phyloP scores from a whole-genome alignment of 2,113 vertebrate species.

The Saccopteryx bilineata region DNA sequence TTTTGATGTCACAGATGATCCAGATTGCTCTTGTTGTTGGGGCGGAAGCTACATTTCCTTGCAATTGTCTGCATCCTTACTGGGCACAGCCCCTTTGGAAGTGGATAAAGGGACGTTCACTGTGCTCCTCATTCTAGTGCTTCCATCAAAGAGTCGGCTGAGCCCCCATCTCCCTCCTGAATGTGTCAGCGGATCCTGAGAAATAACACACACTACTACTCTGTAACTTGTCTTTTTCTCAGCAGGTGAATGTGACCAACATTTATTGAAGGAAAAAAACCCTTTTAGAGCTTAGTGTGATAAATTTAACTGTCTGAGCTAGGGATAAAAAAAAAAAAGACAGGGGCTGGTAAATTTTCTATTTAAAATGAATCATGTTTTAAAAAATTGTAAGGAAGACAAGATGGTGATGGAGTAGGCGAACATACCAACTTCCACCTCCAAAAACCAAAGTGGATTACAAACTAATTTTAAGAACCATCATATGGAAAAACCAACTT shows the following conservation, averaged over 20 bases:
- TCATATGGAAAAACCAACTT: too few species aligned
- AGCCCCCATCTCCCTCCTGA: neutral
- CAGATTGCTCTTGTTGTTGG: neutral
- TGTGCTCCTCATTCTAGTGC: neutral
- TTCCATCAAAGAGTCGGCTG: neutral
- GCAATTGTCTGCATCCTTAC: neutral
- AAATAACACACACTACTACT: neutral
- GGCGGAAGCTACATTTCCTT: neutral
- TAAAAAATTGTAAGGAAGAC: neutral
- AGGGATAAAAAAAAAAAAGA: neutral
- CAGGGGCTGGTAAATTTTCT: neutral
- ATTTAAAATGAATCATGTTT: neutral
- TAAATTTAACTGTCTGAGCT: slow-evolving; percentile 10
- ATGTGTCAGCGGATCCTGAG: neutral
- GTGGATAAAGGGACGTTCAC: neutral
- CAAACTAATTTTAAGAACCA: too few species aligned
- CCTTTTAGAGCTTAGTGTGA: neutral
- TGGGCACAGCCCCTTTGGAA: neutral
- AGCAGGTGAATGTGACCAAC: neutral
- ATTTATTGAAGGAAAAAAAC: slow-evolving; percentile 32
- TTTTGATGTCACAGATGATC: neutral
- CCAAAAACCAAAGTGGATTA: too few species aligned
- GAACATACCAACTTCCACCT: too few species aligned
- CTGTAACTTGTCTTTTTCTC: neutral
- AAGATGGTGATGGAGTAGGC: too few species aligned